phyloP scores from a whole-genome alignment of 1,140 invertebrate species.

The Ostrea edulis region DNA sequence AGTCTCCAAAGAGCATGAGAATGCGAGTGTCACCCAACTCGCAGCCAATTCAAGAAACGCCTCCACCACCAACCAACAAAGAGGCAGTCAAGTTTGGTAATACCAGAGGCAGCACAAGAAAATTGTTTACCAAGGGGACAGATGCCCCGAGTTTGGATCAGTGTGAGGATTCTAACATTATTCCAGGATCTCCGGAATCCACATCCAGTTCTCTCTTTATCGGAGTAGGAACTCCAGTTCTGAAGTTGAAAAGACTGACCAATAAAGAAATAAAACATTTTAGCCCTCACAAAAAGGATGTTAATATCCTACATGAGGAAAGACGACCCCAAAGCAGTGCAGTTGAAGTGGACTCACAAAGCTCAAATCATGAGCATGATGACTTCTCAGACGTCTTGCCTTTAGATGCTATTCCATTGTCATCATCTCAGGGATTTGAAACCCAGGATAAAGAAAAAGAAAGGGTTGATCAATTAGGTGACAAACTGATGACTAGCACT shows the following conservation, averaged over 20 bases:
- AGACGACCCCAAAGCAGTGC: neutral
- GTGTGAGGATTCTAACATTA: constrained; percentile 62
- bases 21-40: neutral
- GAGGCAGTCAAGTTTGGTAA: neutral
- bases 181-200: constrained; percentile 61
- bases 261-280: constrained; percentile 63
- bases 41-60: constrained; percentile 61
- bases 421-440: constrained; percentile 39
- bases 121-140: constrained; percentile 56
- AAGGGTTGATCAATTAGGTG: neutral
- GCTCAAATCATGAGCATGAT: constrained; percentile 58
- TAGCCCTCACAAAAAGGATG: constrained; percentile 60
- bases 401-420: constrained; percentile 49
- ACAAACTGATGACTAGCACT: neutral
- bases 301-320: neutral
- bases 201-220: constrained; percentile 37
- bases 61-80: constrained; percentile 54
- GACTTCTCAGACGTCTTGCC: constrained; percentile 67
- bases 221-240: constrained; percentile 65
- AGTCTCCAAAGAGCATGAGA: constrained; percentile 63
- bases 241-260: constrained; percentile 69
- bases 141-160: constrained; percentile 26
- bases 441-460: neutral
- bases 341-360: neutral
- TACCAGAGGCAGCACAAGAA: constrained; percentile 56